phyloP scores from a whole-genome alignment of 2,113 vertebrate genomes.

The Isurus oxyrinchus region DNA sequence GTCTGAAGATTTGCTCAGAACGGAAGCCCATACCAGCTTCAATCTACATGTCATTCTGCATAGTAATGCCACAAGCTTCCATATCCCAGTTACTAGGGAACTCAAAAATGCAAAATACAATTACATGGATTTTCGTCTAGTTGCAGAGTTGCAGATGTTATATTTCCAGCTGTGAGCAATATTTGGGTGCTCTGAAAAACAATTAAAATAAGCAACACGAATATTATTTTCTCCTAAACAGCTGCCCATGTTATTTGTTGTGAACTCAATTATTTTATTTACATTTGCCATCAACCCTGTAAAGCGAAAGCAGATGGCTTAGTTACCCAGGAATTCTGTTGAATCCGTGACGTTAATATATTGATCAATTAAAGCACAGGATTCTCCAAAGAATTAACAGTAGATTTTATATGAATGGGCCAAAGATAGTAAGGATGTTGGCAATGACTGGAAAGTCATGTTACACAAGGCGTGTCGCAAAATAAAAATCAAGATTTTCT shows the following conservation, averaged over 20 bases:
- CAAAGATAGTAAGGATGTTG: neutral
- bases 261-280: conserved; percentile 28
- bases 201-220: neutral
- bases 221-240: conserved; percentile 14
- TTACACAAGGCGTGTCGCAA: neutral
- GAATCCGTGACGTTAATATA: neutral
- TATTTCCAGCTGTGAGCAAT: neutral
- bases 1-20: too few relatives aligned
- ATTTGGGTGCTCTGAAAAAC: neutral
- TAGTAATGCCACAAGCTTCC: neutral
- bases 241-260: neutral
- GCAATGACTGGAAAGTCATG: neutral
- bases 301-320: conserved; percentile 7
- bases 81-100: neutral
- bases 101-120: neutral
- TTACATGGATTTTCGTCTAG: neutral
- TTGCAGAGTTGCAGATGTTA: neutral
- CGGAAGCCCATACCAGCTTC: neutral
- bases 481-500: neutral
- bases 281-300: neutral
- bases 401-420: neutral
- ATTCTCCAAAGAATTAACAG: neutral
- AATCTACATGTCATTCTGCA: neutral
- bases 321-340: neutral
- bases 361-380: neutral